Base-by-base conservation (phyloP, 2,797 vertebrate species). In the Chrosomus eos region DNA sequence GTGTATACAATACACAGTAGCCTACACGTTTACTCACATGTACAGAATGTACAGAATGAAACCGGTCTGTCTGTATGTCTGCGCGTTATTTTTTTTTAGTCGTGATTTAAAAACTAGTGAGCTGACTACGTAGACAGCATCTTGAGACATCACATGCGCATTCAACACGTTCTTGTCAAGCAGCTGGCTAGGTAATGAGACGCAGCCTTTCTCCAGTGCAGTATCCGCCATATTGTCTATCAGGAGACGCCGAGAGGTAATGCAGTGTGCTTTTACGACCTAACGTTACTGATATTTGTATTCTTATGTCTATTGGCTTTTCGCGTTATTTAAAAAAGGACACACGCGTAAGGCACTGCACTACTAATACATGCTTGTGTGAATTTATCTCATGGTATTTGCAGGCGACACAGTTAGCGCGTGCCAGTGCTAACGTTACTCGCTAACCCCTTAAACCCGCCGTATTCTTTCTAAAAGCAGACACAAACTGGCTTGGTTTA, bases 171-270 rank as follows among this genome's bases (percentile, higher is more conserved):
- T 26, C 11, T 45, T 40, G 10, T 16, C 4, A 23, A 62, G 26
- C 14, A 51, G 26, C 21, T 33, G 1, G 2, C 21, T 14, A 4
- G 40, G 38, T 79, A 72, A 72, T 84, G 83, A 72, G 1, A 72
- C 67, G 75, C 28, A 36, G 28, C 83, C 75, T 66, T 77, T 93
- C 89, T 92, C 92, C 89, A 92, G 93, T 91, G 87, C 89, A 91
- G 93, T 91, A 93, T 94, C 95, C 90, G 95, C 95, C 95, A 96
- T 96, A 96, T 96, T 96, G 95, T 95, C 93, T 92, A 93, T 93
- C 92, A 92, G 93, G 92, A 94, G 95, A 93, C 93, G 93, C 92
- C 89, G 91, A 95, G 93, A 95, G 95, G 95, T 96, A 96, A 92
- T 83, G 86, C 53, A 68, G 78, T 45, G 31, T 75, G 87, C 26